Evolutionary conservation across 2,888 invertebrate genomes (phyloP), one percentile per base, ranked within the genome.

Genomic region (Rhabditoides inermis): DNA sequence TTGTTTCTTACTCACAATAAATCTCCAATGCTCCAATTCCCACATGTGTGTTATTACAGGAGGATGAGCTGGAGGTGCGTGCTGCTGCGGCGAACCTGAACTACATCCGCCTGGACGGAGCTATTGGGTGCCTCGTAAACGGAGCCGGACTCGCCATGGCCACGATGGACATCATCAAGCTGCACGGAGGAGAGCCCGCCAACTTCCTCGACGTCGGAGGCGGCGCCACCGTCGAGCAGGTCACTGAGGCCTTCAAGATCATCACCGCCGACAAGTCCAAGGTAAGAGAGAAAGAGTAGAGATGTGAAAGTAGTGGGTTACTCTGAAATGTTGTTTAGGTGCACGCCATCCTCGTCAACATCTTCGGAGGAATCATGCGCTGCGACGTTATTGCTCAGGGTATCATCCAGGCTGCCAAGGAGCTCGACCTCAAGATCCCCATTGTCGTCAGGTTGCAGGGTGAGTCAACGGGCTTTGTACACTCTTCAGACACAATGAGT

Each of bases 71-170:
- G 69, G 94, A 98, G 82, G 84, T 88, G 22, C 89, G 91, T 77
- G 98, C 98, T n/a, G 83, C 86, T 2, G 85, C 86, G 69, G 84
- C 86, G 66, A 89, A 92, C 79, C 82, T 98, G 25, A 95, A 94
- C 78, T 99, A 98, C 78, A 92, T 99, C 68, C 88, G 87, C 61
- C 86, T 94, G 85, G 88, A 90, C 77, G 98, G 98, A 54, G 91
- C 90, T 78, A 95, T 99, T 77, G 98, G 94, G 50, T 91, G 86
- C 76, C 78, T 86, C 69, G 98, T 99, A 0, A 99, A 99, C 81
- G 98, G 98, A 25, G 98, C 98, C 65, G 98, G 98, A 1, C 81
- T 99, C 47, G 98, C 98, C 6, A 98, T 99, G 98, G 98, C 95
- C 2, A 99, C 98, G 15, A 94, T 99, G 95, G 98, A 99, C 77